Evolutionary conservation across 92 coral and sea anemone species (phyloP).

Genomic region (Actinostola sp.): DNA sequence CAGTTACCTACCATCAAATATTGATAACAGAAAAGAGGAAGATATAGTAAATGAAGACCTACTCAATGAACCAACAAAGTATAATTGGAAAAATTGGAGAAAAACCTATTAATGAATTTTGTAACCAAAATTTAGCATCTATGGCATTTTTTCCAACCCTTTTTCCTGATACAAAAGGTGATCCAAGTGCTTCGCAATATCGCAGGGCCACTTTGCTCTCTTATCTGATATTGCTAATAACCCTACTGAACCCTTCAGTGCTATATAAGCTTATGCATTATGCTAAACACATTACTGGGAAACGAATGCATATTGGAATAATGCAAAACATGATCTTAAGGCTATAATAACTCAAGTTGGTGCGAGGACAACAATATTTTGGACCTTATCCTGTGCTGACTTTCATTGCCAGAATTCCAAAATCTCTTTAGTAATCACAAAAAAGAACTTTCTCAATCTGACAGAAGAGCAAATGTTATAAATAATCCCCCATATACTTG

Average conservation of each 20-base stretch:
- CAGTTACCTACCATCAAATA: conserved; percentile 65
- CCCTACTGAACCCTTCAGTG: conserved; percentile 29
- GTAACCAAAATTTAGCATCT: conserved; percentile 48
- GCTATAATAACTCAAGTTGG: conserved; percentile 60
- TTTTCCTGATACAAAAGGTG: conserved; percentile 61
- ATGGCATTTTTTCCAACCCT: conserved; percentile 70
- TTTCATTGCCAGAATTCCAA: conserved; percentile 61
- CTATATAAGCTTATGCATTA: conserved; percentile 54
- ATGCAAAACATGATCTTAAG: conserved; percentile 39
- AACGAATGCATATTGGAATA: conserved; percentile 50
- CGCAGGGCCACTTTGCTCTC: conserved; percentile 21
- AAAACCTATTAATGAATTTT: conserved; percentile 60
- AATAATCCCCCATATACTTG: conserved; percentile 46
- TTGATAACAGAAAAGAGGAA: conserved; percentile 36
- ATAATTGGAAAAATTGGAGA: conserved; percentile 50
- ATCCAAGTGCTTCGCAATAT: too few species aligned
- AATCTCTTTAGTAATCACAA: conserved; percentile 8
- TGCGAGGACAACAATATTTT: conserved; percentile 56
- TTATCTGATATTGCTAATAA: background rate
- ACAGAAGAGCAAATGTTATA: conserved; percentile 35
- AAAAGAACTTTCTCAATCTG: conserved; percentile 18
- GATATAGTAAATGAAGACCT: too few species aligned
- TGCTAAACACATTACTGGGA: conserved; percentile 63
- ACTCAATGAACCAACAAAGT: background rate
- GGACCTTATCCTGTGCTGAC: conserved; percentile 55